Conservation (phyloP, 2,888 invertebrate genomes). For the Galeruca laticollis region DNA sequence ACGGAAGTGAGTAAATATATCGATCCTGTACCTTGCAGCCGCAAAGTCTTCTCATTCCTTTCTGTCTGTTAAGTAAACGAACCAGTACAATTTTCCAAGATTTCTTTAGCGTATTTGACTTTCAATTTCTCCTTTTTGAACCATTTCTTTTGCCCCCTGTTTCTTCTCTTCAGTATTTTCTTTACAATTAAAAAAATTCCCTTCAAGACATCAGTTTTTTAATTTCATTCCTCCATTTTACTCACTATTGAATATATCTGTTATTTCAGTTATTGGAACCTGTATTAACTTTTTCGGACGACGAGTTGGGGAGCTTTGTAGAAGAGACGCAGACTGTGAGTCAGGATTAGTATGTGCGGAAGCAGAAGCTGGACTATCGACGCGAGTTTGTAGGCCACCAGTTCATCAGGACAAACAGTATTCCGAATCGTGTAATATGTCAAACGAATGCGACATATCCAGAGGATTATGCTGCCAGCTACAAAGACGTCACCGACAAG, state of each 20-base stretch:
- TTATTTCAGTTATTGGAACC: constrained; percentile 71
- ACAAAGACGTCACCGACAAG: constrained; percentile 86
- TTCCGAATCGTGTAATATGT: constrained; percentile 85
- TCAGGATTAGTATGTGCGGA: constrained; percentile 85
- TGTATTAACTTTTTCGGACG: constrained; percentile 79
- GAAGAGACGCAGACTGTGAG: constrained; percentile 86
- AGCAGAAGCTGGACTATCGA: constrained; percentile 72
- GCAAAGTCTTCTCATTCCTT: neutral
- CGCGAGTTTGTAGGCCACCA: constrained; percentile 84
- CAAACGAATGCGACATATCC: constrained; percentile 87
- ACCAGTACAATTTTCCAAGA: too few species aligned
- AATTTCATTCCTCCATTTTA: too few species aligned
- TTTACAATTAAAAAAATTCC: too few species aligned
- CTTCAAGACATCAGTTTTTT: too few species aligned
- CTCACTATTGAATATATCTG: neutral
- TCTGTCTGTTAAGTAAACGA: too few species aligned
- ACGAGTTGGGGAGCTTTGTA: constrained; percentile 85
- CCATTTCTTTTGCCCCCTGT: too few species aligned
- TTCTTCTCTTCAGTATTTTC: too few species aligned
- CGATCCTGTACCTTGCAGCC: neutral
- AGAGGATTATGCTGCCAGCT: constrained; percentile 90
- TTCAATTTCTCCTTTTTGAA: too few species aligned
- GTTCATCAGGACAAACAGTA: constrained; percentile 83
- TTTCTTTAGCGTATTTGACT: too few species aligned
- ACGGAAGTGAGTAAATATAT: constrained; percentile 69